Base-by-base conservation (phyloP, 1,140 invertebrate species). In the Phortica variegata region DNA sequence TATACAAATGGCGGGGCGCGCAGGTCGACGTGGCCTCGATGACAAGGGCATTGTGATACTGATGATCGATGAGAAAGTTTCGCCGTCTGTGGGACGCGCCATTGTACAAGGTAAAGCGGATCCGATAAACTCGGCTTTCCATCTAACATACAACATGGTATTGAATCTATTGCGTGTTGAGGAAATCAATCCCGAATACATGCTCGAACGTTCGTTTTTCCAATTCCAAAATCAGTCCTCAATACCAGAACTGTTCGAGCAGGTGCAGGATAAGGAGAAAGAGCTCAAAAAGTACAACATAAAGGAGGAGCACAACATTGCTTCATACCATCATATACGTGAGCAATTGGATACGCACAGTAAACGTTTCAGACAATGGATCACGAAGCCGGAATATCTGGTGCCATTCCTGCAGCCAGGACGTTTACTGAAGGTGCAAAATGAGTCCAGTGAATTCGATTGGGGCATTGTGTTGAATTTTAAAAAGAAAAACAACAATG, bases 131-230 rank as follows among this genome's bases (percentile, higher is more conserved):
- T 98, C 95, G 1, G 96, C 97, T 0, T 99, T 99, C 78, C 96
- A 98, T 79, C 80, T 99, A 37, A 99, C 97, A 0, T 99, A 99
- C 74, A 99, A 99, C 74, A 99, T 99, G 97, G 94, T 99, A 8
- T 78, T 99, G 7, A 99, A 99, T 83, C 79, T 99, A 50, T 77
- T 99, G 29, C 77, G 88, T 72, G 97, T 99, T 5, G 97, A 99
- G 79, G 97, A 98, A 80, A 98, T 99, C 47, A 99, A 99, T 82
- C 97, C 97, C 0, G 95, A 99, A 76, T 99, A 97, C 61, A 98
- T 99, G 93, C 79, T 99, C 61, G 95, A 99, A 74, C 83, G 95
- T 53, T 97, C 93, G 62, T 99, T 99, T 77, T 97, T 89, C 78
- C 97, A 99, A 76, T 99, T 99, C 73, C 97, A 99, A 80, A 99